These are phyloP conservation scores for Mythimna impura DNA, from an alignment of 2,888 invertebrate genomes.

Conservation along the genomic window DNA sequence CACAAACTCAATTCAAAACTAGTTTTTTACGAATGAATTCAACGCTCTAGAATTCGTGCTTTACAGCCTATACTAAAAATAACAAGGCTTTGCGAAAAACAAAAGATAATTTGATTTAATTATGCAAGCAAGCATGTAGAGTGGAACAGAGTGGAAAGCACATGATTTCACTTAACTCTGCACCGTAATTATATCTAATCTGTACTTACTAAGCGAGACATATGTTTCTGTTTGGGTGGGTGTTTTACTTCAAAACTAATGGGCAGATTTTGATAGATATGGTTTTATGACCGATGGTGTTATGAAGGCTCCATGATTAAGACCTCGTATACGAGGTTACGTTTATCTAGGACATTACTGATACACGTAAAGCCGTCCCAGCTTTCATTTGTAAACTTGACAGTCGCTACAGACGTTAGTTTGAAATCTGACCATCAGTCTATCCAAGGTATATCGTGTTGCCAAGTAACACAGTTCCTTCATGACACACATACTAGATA, in stretches of 20 bases:
- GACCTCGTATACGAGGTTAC: too few relatives aligned
- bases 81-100: constrained; percentile 35
- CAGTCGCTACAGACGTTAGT: too few relatives aligned
- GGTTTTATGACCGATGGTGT: not conserved
- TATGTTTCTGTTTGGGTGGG: not conserved
- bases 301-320: too few relatives aligned
- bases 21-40: not conserved
- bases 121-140: constrained; percentile 70
- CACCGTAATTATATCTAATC: constrained; percentile 55
- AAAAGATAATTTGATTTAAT: constrained; percentile 58
- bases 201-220: constrained; percentile 37
- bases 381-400: too few relatives aligned
- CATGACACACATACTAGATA: too few relatives aligned
- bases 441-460: too few relatives aligned
- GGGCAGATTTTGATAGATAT: not conserved
- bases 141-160: constrained; percentile 68
- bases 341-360: too few relatives aligned
- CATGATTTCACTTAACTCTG: constrained; percentile 65
- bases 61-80: constrained; percentile 4
- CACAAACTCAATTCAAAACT: not conserved
- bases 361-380: too few relatives aligned
- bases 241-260: constrained; percentile 19
- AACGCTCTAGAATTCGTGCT: not conserved
- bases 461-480: too few relatives aligned
- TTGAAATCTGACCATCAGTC: too few relatives aligned